Percentiles rank a stretch among this genome's conserved stretches.
phyloP scores from a whole-genome alignment of 2,797 vertebrate species.

The Arremon aurantiirostris region DNA sequence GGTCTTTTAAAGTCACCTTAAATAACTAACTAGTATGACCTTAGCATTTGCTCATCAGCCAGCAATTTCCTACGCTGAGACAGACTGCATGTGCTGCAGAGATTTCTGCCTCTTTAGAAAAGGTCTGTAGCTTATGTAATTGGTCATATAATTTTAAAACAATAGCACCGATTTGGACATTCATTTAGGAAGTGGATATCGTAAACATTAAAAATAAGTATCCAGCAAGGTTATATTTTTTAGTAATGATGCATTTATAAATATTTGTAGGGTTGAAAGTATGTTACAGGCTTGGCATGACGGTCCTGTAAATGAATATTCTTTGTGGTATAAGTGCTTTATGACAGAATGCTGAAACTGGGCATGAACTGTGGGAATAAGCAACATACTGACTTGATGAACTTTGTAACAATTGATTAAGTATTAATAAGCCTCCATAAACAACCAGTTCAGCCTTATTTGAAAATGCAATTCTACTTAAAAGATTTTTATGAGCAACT shows the following conservation, averaged over 20 bases:
- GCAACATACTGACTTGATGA: neutral
- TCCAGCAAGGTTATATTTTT: neutral
- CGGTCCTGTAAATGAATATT: neutral
- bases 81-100: neutral
- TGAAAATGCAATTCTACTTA: neutral
- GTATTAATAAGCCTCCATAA: neutral
- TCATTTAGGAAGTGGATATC: neutral
- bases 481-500: neutral
- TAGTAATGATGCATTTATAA: neutral
- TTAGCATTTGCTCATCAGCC: neutral
- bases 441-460: neutral
- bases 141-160: neutral
- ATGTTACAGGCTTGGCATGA: neutral
- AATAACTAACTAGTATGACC: conserved; percentile 14
- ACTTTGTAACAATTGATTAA: neutral
- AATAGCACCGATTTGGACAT: neutral
- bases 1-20: conserved; percentile 24
- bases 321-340: neutral
- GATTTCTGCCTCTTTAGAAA: neutral
- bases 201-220: neutral
- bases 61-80: neutral
- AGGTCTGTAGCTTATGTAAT: neutral
- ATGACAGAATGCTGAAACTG: neutral
- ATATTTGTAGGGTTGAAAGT: neutral
- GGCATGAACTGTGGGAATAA: neutral